Conservation (phyloP, 2,797 vertebrate species). For the Microctenopoma lineatum region DNA sequence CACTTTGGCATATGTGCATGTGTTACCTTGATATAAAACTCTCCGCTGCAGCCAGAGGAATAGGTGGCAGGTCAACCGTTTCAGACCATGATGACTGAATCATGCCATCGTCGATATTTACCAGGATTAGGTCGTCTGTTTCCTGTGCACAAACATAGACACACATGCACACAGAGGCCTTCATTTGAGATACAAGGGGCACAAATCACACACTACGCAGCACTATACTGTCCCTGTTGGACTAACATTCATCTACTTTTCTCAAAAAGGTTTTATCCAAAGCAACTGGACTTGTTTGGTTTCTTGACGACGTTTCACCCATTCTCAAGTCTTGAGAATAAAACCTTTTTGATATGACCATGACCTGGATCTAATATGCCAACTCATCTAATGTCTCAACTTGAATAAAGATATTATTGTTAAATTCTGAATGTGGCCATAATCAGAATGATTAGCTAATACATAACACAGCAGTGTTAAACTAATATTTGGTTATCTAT, state of each 20-base stretch:
- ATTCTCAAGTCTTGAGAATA: too few relatives aligned
- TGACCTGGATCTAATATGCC: too few relatives aligned
- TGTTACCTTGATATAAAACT: slow-evolving; percentile 89
- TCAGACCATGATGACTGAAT: slow-evolving; percentile 81
- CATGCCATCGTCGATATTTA: slow-evolving; percentile 90
- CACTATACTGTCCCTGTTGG: slow-evolving; percentile 14
- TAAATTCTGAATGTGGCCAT: slow-evolving; percentile 3
- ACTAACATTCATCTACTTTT: slow-evolving; percentile 52
- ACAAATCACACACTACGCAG: slow-evolving; percentile 33
- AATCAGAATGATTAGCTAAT: not conserved
- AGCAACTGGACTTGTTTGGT: too few relatives aligned
- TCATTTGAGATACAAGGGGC: slow-evolving; percentile 27
- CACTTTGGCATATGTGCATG: not conserved
- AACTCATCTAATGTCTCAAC: too few relatives aligned
- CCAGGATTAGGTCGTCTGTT: slow-evolving; percentile 92
- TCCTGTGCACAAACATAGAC: slow-evolving; percentile 80
- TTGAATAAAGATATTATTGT: slow-evolving; percentile 51
- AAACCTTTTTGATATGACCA: too few relatives aligned
- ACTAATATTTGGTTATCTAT: slow-evolving; percentile 3
- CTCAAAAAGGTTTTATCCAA: too few relatives aligned
- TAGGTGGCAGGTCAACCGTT: slow-evolving; percentile 79
- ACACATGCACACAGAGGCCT: slow-evolving; percentile 11
- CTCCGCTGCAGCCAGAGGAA: slow-evolving; percentile 87
- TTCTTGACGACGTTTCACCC: too few relatives aligned
- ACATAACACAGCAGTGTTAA: not conserved